phyloP scores from a whole-genome alignment of 2,797 vertebrate genomes.

The Dendrocincla tyrannina region DNA sequence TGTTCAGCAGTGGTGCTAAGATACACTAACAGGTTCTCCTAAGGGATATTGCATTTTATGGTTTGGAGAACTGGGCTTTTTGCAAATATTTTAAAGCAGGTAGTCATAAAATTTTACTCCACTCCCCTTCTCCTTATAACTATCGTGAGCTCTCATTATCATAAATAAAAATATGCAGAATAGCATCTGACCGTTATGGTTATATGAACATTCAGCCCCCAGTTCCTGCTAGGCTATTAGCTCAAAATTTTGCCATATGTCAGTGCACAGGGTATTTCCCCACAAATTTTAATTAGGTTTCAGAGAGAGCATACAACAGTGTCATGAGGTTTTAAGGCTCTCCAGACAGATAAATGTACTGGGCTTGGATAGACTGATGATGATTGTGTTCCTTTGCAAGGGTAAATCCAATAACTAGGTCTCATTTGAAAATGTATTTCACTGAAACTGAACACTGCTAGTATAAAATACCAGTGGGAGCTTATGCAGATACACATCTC shows the following conservation, averaged over 20 bases:
- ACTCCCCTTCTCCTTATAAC: constrained; percentile 8
- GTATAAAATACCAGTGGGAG: not conserved
- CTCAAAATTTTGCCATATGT: constrained; percentile 60
- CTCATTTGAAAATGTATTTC: constrained; percentile 1
- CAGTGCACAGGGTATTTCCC: constrained; percentile 52
- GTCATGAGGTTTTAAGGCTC: constrained; percentile 57
- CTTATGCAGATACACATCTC: not conserved
- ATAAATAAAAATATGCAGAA: constrained; percentile 62
- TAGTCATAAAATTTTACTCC: constrained; percentile 8
- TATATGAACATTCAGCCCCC: constrained; percentile 36
- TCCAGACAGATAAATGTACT: constrained; percentile 48
- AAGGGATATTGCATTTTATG: constrained; percentile 17
- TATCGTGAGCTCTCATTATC: not conserved
- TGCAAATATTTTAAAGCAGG: constrained; percentile 36
- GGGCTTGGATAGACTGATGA: constrained; percentile 21
- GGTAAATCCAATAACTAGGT: constrained; percentile 46
- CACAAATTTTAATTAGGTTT: constrained; percentile 66
- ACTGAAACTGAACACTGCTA: not conserved
- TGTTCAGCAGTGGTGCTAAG: not conserved
- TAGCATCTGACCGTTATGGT: constrained; percentile 56
- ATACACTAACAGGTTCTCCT: constrained; percentile 27
- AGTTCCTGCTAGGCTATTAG: constrained; percentile 46
- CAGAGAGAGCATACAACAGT: constrained; percentile 32
- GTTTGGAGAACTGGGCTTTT: constrained; percentile 39
- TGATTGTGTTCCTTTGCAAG: constrained; percentile 29